Evolutionary conservation across 1,140 invertebrate genomes (phyloP).

Genomic region (Panagrolaimus sp.): DNA sequence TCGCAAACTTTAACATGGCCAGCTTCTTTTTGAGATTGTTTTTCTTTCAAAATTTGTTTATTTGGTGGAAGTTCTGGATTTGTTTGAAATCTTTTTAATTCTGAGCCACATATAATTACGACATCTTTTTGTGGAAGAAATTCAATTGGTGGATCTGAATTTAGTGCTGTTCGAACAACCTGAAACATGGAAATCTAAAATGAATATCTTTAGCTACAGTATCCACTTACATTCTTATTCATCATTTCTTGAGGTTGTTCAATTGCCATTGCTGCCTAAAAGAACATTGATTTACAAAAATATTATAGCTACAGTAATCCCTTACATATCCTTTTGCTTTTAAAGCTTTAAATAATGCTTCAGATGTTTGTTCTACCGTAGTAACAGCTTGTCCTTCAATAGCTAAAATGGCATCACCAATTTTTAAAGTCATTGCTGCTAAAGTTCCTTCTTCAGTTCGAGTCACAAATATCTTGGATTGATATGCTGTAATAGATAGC

Average conservation of each 20-base stretch:
- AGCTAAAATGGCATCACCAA: slow-evolving; percentile 23
- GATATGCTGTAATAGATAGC: slow-evolving; percentile 16
- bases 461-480: slow-evolving; percentile 18
- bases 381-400: slow-evolving; percentile 22
- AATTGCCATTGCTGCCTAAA: slow-evolving; percentile 21
- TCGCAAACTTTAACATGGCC: slow-evolving; percentile 14
- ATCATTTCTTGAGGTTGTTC: slow-evolving; percentile 16
- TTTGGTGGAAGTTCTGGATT: slow-evolving; percentile 6
- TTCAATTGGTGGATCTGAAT: slow-evolving; percentile 4
- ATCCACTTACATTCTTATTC: slow-evolving; percentile 5
- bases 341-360: slow-evolving; percentile 18
- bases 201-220: no score
- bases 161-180: slow-evolving; percentile 15
- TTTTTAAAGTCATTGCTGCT: slow-evolving; percentile 20
- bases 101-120: not conserved
- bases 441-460: slow-evolving; percentile 18
- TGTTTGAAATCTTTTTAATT: not conserved
- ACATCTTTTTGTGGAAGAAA: not conserved
- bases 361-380: slow-evolving; percentile 21
- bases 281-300: not conserved
- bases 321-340: slow-evolving; percentile 19
- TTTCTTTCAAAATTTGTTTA: not conserved
- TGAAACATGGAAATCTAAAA: no score
- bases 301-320: not conserved
- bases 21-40: not conserved